A percentile compares a stretch with the other conserved stretches of the same genome.
Conservation (phyloP, 1,140 invertebrate genomes). For the Stegodyphus mimosarum region DNA sequence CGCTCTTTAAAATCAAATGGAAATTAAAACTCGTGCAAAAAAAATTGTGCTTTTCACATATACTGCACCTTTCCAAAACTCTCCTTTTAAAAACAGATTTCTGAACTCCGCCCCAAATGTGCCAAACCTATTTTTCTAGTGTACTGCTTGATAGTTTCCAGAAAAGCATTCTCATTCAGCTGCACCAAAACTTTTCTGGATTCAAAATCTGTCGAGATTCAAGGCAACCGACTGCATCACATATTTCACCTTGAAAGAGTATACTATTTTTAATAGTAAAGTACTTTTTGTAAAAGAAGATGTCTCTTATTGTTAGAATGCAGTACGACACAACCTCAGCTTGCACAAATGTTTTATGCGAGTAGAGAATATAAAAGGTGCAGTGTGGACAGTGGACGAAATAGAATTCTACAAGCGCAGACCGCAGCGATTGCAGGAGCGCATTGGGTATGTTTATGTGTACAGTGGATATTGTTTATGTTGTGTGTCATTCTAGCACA, state of each 20-base stretch:
- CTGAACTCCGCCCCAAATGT: no score
- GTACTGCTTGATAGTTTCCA: background rate
- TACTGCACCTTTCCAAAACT: no score
- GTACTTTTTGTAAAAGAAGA: constrained; percentile 47
- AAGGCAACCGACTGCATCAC: no score
- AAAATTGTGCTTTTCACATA: no score
- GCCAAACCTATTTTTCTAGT: no score
- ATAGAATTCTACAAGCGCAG: constrained; percentile 99
- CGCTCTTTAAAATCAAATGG: no score
- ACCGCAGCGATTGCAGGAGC: constrained; percentile 81
- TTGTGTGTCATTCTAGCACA: constrained; percentile 58
- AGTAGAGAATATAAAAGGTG: constrained; percentile 99
- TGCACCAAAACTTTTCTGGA: background rate
- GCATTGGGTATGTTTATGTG: constrained; percentile 68
- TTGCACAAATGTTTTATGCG: constrained; percentile 99
- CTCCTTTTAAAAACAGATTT: no score
- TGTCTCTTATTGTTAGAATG: constrained; percentile 80
- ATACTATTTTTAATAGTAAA: constrained; percentile 23
- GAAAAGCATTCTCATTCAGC: background rate
- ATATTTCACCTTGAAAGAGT: constrained; percentile 38
- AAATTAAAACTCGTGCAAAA: no score
- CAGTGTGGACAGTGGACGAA: constrained; percentile 99
- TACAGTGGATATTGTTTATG: constrained; percentile 49
- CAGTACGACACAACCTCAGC: constrained; percentile 99
- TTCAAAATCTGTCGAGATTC: no score